These are phyloP conservation scores for Drosophila recens DNA, from an alignment of 2,888 invertebrate species.

Conservation along the genomic window DNA sequence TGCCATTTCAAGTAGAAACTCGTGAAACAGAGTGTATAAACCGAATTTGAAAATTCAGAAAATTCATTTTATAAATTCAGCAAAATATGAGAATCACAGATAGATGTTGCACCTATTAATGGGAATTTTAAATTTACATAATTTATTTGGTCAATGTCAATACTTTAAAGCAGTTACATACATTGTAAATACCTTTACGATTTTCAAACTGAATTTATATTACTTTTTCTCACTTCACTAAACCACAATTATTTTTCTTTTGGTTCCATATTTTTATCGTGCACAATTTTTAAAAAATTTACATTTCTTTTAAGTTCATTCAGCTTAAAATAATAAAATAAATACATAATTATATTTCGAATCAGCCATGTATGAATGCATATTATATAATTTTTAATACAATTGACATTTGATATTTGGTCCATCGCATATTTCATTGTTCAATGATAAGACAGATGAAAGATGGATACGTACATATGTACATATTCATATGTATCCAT, in stretches of 20 bases:
- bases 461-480: background rate
- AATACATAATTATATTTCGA: background rate
- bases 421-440: background rate
- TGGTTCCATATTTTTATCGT: too few relatives aligned
- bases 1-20: constrained; percentile 1
- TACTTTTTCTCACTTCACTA: too few relatives aligned
- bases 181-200: too few relatives aligned
- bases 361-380: background rate
- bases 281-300: background rate
- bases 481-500: background rate
- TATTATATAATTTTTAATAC: background rate
- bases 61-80: background rate
- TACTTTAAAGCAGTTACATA: background rate
- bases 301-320: background rate
- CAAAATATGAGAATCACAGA: background rate
- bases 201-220: too few relatives aligned
- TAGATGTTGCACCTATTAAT: background rate
- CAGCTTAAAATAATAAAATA: background rate
- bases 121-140: background rate
- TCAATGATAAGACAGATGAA: constrained; percentile 9
- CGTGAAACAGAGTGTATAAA: constrained; percentile 1
- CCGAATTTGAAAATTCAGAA: constrained; percentile 9
- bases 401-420: constrained; percentile 3
- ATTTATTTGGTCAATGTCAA: constrained; percentile 3
- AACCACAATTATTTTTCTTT: too few relatives aligned